These are phyloP conservation scores for Leptosomus discolor DNA, from an alignment of 2,113 vertebrate genomes.

Conservation along the genomic window DNA sequence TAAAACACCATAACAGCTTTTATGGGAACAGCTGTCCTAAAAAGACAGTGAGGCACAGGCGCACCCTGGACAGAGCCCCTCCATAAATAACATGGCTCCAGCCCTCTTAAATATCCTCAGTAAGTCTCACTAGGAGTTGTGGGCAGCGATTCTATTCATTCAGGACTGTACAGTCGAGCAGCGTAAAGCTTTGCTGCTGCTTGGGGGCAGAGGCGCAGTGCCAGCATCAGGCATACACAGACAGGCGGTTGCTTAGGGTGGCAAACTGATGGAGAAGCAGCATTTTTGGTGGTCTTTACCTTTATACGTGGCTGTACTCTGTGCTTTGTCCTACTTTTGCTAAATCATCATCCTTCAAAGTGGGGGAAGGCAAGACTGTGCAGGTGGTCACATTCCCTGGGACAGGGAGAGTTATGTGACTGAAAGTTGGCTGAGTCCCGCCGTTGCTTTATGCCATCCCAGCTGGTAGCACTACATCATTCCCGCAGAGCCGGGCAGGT, in stretches of 20 bases:
- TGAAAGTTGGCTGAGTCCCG: neutral
- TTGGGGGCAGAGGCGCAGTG: neutral
- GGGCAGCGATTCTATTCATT: neutral
- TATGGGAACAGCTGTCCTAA: neutral
- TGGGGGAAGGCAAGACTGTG: neutral
- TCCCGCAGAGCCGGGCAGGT: neutral
- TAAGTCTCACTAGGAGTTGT: neutral
- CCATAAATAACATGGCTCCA: neutral
- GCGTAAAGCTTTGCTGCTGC: neutral
- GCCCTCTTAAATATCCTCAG: neutral
- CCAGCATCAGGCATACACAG: neutral
- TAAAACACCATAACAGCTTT: neutral
- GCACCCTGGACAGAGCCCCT: neutral
- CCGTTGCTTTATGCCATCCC: neutral
- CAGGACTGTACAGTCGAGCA: neutral
- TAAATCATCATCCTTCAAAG: neutral
- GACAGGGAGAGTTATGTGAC: neutral
- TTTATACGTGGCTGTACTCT: neutral
- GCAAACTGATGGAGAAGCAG: neutral
- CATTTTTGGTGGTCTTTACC: neutral
- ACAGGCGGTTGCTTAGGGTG: neutral
- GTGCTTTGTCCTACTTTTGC: neutral
- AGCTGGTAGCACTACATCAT: constrained; percentile 39
- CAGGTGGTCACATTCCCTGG: neutral
- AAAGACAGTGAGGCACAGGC: neutral